Conservation (phyloP, 1,140 invertebrate genomes). For the Onthophagus taurus region DNA sequence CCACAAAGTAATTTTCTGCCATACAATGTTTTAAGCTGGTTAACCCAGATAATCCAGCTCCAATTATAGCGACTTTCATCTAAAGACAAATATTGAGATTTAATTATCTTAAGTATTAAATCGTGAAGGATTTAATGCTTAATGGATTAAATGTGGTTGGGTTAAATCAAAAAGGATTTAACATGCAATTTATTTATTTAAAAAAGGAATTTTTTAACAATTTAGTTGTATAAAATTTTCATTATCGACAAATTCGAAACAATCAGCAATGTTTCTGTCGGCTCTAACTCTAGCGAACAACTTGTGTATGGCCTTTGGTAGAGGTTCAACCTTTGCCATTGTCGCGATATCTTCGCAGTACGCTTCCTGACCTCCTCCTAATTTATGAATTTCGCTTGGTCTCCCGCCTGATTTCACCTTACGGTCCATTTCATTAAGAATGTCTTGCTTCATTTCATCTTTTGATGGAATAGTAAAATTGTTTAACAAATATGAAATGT, state of each 20-base stretch:
- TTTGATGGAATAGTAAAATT: constrained; percentile 37
- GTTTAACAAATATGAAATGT: constrained; percentile 41
- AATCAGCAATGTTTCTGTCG: constrained; percentile 15
- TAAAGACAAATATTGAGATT: too few species aligned
- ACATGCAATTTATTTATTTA: too few species aligned
- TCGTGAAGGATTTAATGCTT: too few species aligned
- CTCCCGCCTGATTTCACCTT: constrained; percentile 13
- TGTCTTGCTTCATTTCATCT: constrained; percentile 43
- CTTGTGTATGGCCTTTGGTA: constrained; percentile 18
- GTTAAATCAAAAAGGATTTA: too few species aligned
- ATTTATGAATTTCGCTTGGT: constrained; percentile 17
- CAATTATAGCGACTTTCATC: constrained; percentile 58
- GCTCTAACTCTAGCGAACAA: constrained; percentile 15
- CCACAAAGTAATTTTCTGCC: constrained; percentile 28
- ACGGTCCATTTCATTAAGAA: constrained; percentile 31
- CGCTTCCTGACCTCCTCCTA: constrained; percentile 20
- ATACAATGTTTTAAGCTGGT: constrained; percentile 54
- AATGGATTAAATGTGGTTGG: too few species aligned
- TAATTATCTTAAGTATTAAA: too few species aligned
- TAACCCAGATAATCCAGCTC: constrained; percentile 69
- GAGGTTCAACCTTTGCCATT: constrained; percentile 20
- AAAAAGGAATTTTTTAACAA: too few species aligned
- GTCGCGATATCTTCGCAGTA: constrained; percentile 24
- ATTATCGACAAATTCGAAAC: constrained; percentile 20
- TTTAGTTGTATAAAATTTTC: constrained; percentile 19